Conservation (phyloP, 1,140 invertebrate species). For the Formica exsecta region DNA sequence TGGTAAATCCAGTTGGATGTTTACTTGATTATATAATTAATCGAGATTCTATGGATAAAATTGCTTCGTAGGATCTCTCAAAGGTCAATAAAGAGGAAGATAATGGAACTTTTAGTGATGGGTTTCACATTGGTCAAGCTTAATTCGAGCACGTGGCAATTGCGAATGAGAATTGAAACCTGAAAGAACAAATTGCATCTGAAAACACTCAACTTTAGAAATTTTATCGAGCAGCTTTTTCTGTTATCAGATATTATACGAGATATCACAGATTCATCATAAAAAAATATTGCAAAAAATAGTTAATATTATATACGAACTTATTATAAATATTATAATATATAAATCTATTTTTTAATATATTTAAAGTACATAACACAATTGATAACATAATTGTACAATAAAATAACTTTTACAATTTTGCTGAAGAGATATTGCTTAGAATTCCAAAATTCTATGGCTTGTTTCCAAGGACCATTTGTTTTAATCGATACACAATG, state of each 20-base stretch:
- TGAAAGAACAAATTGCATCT: neutral
- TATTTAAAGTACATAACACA: neutral
- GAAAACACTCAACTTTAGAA: neutral
- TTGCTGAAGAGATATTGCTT: neutral
- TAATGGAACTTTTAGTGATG: neutral
- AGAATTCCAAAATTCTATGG: neutral
- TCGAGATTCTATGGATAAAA: slow-evolving; percentile 19
- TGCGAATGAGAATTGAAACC: slow-evolving; percentile 10
- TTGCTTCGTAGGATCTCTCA: slow-evolving; percentile 1
- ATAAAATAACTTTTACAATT: neutral
- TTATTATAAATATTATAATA: no score
- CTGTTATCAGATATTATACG: neutral
- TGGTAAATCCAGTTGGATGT: neutral
- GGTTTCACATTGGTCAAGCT: slow-evolving; percentile 12
- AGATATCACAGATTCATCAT: neutral
- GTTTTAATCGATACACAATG: neutral
- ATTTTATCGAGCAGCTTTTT: neutral
- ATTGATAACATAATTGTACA: no score
- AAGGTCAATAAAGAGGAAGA: slow-evolving; percentile 1
- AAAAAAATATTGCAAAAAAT: slow-evolving; percentile 1
- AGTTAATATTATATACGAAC: neutral
- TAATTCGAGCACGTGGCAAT: neutral
- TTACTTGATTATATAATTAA: slow-evolving; percentile 10
- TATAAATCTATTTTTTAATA: neutral
- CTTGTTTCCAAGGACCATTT: neutral